A percentile compares a stretch with the other conserved stretches of the same genome.
phyloP scores from a whole-genome alignment of 2,797 vertebrate genomes.

The Neoniphon sammara region DNA sequence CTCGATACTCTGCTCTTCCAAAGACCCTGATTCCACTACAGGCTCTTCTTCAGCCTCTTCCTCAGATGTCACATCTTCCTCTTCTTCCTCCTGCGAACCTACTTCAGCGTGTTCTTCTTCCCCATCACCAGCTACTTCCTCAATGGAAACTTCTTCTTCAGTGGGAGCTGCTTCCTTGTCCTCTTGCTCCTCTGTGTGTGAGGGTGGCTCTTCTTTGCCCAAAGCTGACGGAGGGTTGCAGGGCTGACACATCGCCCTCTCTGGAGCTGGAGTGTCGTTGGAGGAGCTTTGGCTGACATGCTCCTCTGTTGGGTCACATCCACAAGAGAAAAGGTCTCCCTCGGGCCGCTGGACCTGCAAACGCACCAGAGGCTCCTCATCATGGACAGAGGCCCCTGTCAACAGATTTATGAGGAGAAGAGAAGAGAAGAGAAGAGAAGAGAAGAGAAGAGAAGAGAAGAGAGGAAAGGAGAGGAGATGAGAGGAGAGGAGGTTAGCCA shows the following conservation, averaged over 20 bases:
- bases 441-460: neutral
- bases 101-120: conserved; percentile 36
- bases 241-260: conserved; percentile 78
- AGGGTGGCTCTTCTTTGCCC: conserved; percentile 49
- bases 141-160: conserved; percentile 35
- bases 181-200: conserved; percentile 39
- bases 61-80: conserved; percentile 32
- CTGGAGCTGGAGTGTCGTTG: conserved; percentile 85
- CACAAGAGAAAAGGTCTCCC: conserved; percentile 77
- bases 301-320: conserved; percentile 78
- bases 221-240: conserved; percentile 60
- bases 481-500: too few species aligned
- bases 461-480: neutral
- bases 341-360: conserved; percentile 81
- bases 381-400: conserved; percentile 66
- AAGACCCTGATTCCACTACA: conserved; percentile 18
- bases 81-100: conserved; percentile 31
- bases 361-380: conserved; percentile 77
- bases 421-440: conserved; percentile 6
- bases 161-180: conserved; percentile 23
- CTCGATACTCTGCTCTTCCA: conserved; percentile 27
- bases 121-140: conserved; percentile 29
- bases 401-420: conserved; percentile 53
- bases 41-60: conserved; percentile 36
- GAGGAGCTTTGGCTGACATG: conserved; percentile 79